Base-by-base conservation (phyloP, 1,140 invertebrate genomes). In the Pseudomyrmex dendroicus region DNA sequence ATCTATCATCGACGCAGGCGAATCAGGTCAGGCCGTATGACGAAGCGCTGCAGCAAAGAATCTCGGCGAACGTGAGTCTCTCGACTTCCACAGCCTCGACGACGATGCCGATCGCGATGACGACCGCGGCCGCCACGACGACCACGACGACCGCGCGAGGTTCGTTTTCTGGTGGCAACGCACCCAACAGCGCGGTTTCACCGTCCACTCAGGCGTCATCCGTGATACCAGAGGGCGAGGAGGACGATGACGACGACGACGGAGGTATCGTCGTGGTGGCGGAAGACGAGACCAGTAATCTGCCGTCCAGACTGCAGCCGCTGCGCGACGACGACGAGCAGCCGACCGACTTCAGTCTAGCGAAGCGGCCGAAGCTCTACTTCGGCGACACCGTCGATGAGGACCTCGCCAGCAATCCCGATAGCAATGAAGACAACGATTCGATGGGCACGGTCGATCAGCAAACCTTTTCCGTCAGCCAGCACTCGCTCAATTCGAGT, bases 401-500 rank as follows among this genome's bases (percentile, higher is more conserved):
- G 85, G 96, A 96, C 73, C 92, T 94, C 1, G 93, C 94, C 59
- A 97, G 96, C 91, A 96, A 96, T 90, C 93, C 95, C n/a, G 96
- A 97, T 89, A 96, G 96, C 87, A 96, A 97, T 85, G 97, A 97
- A 84, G 96, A 94, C 67, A 93, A 93, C 52, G 94, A 98, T 91
- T 96, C 96, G n/a, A 93, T 95, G 87, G 87, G 91, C 25, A 92
- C 91, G 2, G 48, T 89, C 1, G 92, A 93, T 48, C 92, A 92
- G 12, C 92, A 92, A 9, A 87, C 91, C 0, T 92, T 90, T 35
- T 90, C 92, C 12, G 87, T 90, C 25, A 91, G 90, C 52, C 85
- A 90, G 0, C 88, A 92, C 50, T 89, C 90, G 1, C 56, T 91
- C 1, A 93, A 90, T 68, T 89, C 92, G 15, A 88, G 92, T 15